phyloP scores from a whole-genome alignment of 23 tunicate genomes.

The Clavelina lepadiformis region DNA sequence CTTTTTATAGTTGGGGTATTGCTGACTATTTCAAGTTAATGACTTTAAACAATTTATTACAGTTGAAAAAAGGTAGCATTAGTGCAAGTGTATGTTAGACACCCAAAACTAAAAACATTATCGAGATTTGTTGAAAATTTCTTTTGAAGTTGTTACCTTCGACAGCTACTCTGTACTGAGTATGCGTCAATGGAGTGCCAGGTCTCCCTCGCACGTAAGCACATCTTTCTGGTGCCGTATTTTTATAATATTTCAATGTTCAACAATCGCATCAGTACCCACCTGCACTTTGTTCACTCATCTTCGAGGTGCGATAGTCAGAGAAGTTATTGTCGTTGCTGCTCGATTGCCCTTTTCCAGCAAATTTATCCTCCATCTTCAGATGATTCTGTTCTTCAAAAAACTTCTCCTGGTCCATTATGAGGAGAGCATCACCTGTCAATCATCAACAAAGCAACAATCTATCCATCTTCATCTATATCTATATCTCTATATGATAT shows the following conservation, averaged over 20 bases:
- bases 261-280: neutral
- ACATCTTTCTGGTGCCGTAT: too few species aligned
- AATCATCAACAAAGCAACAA: neutral
- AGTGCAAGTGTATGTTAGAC: too few species aligned
- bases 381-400: conserved; percentile 60
- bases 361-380: conserved; percentile 42
- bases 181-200: too few species aligned
- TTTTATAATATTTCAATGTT: neutral
- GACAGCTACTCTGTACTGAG: neutral
- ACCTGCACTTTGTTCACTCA: conserved; percentile 23
- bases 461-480: too few species aligned
- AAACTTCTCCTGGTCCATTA: conserved; percentile 45
- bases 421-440: conserved; percentile 30
- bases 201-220: too few species aligned
- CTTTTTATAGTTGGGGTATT: too few species aligned
- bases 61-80: too few species aligned
- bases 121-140: too few species aligned
- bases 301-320: conserved; percentile 21
- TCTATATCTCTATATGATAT: too few species aligned
- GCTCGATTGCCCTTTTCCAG: conserved; percentile 2
- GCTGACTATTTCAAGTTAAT: too few species aligned
- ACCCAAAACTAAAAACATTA: too few species aligned
- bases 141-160: neutral
- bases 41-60: too few species aligned
- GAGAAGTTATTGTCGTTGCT: conserved; percentile 28